Evolutionary conservation across 2,888 invertebrate species (phyloP), one percentile per base, ranked within the genome.

Genomic region (Lycia hirtaria): DNA sequence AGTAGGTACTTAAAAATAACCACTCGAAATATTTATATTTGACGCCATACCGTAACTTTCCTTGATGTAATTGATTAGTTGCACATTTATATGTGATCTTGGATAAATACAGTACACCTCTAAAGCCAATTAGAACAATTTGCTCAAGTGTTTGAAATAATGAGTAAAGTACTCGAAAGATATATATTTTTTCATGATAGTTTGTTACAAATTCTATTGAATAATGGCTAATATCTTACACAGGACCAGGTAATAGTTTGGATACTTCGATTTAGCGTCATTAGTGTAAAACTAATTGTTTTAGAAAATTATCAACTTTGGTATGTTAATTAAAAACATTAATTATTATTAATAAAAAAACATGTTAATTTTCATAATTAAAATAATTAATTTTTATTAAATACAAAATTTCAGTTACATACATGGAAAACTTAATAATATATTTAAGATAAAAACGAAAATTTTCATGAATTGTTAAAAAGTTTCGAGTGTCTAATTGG

Each of bases 141-240:
- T 73, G 78, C 76, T 79, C 76, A 78, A 78, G 1, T 14, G 17
- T 35, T 51, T 9, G 9, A 69, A 63, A 52, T 58, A 64, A 62
- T 40, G 40, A 65, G 62, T 37, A 53, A 43, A 51, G 53, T n/a
- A 26, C 20, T 49, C 15, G 26, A 47, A 10, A 49, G 40, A 37
- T 44, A 56, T 53, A 58, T 53, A 54, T 51, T 22, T 54, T 50
- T 49, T 43, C 41, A 37, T 43, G 43, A 47, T 24, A 37, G 28
- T 55, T 40, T 49, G 35, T 50, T 41, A 26, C 20, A 43, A 44
- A 51, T 63, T 60, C 15, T 41, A 9, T 22, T 24, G 32, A 22
- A 19, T 32, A 44, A 37, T 44, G 26, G 49, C 32, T 32, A 45
- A 26, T 44, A 41, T 56, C 38, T 41, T 47, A 17, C 37, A 57